Evolutionary conservation across 1,140 invertebrate genomes (phyloP), one percentile per base, ranked within the genome.

Genomic region (Scylla paramamosain): DNA sequence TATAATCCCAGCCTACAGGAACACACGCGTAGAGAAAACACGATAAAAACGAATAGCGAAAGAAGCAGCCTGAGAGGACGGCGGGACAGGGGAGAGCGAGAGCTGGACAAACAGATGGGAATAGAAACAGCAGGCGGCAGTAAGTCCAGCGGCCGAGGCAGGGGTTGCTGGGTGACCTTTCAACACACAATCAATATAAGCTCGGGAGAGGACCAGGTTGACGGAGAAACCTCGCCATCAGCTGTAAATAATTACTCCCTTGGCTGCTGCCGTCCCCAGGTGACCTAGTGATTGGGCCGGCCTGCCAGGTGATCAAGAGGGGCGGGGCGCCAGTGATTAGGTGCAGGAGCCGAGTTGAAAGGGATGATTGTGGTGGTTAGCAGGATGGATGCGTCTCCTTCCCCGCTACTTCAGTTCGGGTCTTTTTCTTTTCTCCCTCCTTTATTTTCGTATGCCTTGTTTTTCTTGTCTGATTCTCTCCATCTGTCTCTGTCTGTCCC

Each of bases 181-280:
- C 67, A 77, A 77, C 67, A 77, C 20, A n/a, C 67, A 77, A 77
- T 77, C 67, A 77, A 77, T 77, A 77, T n/a, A 77, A 77, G 67
- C 67, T 77, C 67, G 20, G 8, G 67, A 77, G 67, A 77, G 67
- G 67, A 77, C 67, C 67, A 77, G n/a, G 12, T 7, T 25, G 67
- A 77, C 67, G 67, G 67, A 77, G 67, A 77, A 77, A 77, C 67
- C 67, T 77, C n/a, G 67, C 67, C 67, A 77, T 77, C 67, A 77
- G 67, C 67, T 77, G 20, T 77, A 77, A 77, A 77, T 77, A 77
- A 77, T 77, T 77, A n/a, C 67, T 77, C 67, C 67, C 67, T 20
- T 77, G 67, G 67, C 67, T n/a, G 67, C 67, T 25, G 67, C 67
- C 67, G 20, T 77, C 67, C 67, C 67, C 67, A 77, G 67, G 67